Conservation (phyloP, 2,888 invertebrate species). For the Trissoscelio sp. region DNA sequence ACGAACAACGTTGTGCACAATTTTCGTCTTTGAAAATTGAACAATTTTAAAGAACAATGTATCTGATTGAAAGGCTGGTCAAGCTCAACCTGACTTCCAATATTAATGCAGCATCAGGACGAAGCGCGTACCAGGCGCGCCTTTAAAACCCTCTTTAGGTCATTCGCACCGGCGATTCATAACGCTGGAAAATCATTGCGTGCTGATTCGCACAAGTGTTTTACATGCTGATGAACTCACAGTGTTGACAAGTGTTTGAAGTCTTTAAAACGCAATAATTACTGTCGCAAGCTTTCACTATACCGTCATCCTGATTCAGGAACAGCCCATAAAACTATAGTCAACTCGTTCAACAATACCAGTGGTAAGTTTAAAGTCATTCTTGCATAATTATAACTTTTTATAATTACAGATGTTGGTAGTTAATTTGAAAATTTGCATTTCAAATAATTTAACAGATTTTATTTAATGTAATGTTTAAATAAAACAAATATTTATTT, state of each 20-base stretch:
- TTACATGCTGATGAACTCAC: background rate
- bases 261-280: background rate
- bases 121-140: conserved; percentile 51
- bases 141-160: conserved; percentile 53
- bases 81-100: background rate
- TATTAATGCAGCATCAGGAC: conserved; percentile 35
- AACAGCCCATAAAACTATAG: conserved; percentile 6
- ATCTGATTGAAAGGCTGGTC: background rate
- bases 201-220: conserved; percentile 23
- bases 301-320: conserved; percentile 8
- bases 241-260: background rate
- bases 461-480: too few relatives aligned
- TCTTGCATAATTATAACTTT: too few relatives aligned
- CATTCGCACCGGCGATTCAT: conserved; percentile 59
- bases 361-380: conserved; percentile 8
- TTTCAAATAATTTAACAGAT: too few relatives aligned
- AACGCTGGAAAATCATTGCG: conserved; percentile 29
- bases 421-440: too few relatives aligned
- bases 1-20: background rate
- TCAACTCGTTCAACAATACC: background rate
- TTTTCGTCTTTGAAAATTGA: background rate
- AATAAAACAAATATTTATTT: too few relatives aligned
- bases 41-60: too few relatives aligned
- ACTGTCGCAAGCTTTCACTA: background rate
- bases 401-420: too few relatives aligned